phyloP scores from a whole-genome alignment of 2,797 vertebrate species.

The Argyrosomus regius region DNA sequence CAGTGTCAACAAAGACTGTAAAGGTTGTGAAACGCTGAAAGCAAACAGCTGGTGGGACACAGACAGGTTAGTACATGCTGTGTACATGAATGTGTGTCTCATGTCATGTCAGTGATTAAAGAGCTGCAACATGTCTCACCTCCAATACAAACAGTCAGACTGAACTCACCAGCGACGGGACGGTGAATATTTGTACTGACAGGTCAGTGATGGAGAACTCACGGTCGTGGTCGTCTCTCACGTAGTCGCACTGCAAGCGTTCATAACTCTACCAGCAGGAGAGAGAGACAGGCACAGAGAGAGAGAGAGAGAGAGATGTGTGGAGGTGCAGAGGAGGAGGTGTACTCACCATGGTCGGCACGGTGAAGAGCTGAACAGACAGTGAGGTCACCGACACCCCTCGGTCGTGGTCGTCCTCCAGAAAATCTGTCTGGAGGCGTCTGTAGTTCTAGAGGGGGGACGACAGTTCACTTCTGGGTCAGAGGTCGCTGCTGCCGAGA shows the following conservation, averaged over 20 bases:
- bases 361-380: constrained; percentile 99
- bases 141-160: constrained; percentile 8
- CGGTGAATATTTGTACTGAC: constrained; percentile 98
- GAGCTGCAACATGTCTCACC: constrained; percentile 1
- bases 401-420: constrained; percentile 99
- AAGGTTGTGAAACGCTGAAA: no score
- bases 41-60: no score
- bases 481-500: constrained; percentile 78
- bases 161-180: constrained; percentile 88
- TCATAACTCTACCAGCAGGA: constrained; percentile 94
- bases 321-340: constrained; percentile 83
- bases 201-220: constrained; percentile 98
- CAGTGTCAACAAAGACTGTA: no score
- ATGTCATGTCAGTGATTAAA: no score
- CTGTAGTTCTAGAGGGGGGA: constrained; percentile 95
- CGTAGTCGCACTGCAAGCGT: constrained; percentile 96
- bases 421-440: constrained; percentile 98
- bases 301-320: constrained; percentile 84
- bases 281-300: constrained; percentile 76
- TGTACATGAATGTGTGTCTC: no score
- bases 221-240: constrained; percentile 97
- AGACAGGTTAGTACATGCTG: no score
- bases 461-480: constrained; percentile 92
- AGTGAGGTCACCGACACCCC: constrained; percentile 97
- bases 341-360: constrained; percentile 97